phyloP scores from a whole-genome alignment of 2,113 vertebrate species.

The Naja naja region DNA sequence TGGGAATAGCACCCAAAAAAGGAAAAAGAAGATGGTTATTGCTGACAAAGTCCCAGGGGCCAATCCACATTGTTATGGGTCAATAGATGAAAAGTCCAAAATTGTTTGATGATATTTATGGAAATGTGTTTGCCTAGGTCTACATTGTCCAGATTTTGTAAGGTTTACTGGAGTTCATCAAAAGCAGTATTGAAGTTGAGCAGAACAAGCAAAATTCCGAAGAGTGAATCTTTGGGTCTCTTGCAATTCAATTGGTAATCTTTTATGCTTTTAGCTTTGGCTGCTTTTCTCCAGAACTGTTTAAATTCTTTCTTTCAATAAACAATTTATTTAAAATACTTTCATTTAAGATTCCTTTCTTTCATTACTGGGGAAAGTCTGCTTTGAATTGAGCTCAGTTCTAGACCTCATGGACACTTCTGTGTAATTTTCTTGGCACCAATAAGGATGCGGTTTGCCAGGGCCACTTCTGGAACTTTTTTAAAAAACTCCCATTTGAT shows the following conservation, averaged over 20 bases:
- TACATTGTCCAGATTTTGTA: neutral
- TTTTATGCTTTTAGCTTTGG: neutral
- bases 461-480: neutral
- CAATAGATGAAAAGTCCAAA: neutral
- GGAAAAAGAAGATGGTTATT: neutral
- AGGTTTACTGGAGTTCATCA: neutral
- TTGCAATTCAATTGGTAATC: neutral
- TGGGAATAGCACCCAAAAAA: neutral
- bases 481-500: neutral
- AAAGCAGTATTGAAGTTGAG: neutral
- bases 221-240: neutral
- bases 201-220: neutral
- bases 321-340: neutral
- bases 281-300: neutral
- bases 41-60: neutral
- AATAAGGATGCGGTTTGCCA: neutral
- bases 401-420: neutral
- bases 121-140: neutral
- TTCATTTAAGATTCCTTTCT: neutral
- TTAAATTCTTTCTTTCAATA: neutral
- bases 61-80: neutral
- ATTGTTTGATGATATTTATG: neutral
- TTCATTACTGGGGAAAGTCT: neutral
- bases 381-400: neutral
- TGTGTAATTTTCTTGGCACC: neutral